Evolutionary conservation across 2,888 invertebrate genomes (phyloP), one percentile per base, ranked within the genome.

Genomic region (Panzeria rudis): DNA sequence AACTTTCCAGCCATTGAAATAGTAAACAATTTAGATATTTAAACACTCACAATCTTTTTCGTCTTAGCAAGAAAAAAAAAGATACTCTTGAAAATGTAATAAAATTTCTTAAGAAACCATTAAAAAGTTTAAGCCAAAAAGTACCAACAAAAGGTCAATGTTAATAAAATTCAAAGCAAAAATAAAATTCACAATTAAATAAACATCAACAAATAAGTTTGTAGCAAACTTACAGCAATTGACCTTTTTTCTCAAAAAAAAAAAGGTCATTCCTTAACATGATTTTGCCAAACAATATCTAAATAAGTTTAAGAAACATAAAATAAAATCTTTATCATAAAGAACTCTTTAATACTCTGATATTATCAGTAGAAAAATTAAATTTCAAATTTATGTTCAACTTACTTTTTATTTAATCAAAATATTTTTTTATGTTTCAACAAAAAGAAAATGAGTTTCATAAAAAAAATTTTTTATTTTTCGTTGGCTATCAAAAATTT

Each of bases 131-230:
- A 11, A 32, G 4, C 6, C 11, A 38, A 52, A 62, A 38, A 56
- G 2, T 0, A n/a, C 50, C 59, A 25, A 35, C 66, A 83, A 66
- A n/a, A 77, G 77, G 72, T 83, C 72, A 73, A 61, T 72, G 23
- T 56, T 56, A 68, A 66, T 59, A 66, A 29, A 72, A 83, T 2
- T 38, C 11, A 6, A 20, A 32, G 13, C 0, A 15, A 69, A 54
- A 59, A 13, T 15, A 35, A 41, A 6, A 3, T 6, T 29, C 6
- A 38, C 17, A 47, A 61, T 15, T 15, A 54, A 54, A 50, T 41
- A 17, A 9, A 3, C 23, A 15, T 2, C 23, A 50, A n/a, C 7
- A 59, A 3, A 66, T 15, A 56, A 44, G 13, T 38, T 38, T 20
- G 5, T 54, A 64, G 20, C 59, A 59, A 77, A 59, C 13, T 66